These are phyloP conservation scores for Pasiphila rectangulata DNA, from an alignment of 2,888 invertebrate genomes.

Conservation along the genomic window DNA sequence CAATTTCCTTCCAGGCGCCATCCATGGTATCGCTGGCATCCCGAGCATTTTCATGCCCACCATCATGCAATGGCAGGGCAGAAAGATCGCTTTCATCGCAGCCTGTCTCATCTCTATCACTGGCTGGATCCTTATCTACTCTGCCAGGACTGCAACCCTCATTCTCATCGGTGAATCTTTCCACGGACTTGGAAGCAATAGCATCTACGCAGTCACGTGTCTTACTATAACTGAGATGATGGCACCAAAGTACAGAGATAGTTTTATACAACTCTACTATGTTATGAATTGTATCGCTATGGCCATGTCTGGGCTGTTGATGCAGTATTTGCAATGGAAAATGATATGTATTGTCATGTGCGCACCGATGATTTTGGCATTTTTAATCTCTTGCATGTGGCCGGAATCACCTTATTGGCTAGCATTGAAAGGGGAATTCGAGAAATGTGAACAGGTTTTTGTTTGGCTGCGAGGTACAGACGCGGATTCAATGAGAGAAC, in stretches of 20 bases:
- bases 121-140: conserved; percentile 31
- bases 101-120: conserved; percentile 24
- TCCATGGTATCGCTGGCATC: conserved; percentile 36
- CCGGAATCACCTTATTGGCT: conserved; percentile 37
- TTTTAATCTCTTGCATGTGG: conserved; percentile 23
- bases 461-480: conserved; percentile 27
- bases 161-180: conserved; percentile 31
- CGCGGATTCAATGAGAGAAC: conserved; percentile 12
- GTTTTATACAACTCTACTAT: conserved; percentile 18
- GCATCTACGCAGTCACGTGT: conserved; percentile 24
- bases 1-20: conserved; percentile 31
- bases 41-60: conserved; percentile 31
- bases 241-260: conserved; percentile 28
- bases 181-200: conserved; percentile 31
- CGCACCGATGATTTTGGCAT: conserved; percentile 19
- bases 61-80: conserved; percentile 34
- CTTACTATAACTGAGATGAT: conserved; percentile 32
- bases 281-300: conserved; percentile 17
- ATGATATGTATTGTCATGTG: conserved; percentile 28
- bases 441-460: conserved; percentile 27
- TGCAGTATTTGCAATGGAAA: conserved; percentile 30
- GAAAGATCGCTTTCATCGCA: conserved; percentile 30
- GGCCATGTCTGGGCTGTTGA: conserved; percentile 21
- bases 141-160: conserved; percentile 6
- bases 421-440: conserved; percentile 28